Percentiles rank a stretch among this genome's conserved stretches.
Evolutionary conservation across 2,113 vertebrate species (phyloP).

Genomic region (Anarhynchus alexandrinus): DNA sequence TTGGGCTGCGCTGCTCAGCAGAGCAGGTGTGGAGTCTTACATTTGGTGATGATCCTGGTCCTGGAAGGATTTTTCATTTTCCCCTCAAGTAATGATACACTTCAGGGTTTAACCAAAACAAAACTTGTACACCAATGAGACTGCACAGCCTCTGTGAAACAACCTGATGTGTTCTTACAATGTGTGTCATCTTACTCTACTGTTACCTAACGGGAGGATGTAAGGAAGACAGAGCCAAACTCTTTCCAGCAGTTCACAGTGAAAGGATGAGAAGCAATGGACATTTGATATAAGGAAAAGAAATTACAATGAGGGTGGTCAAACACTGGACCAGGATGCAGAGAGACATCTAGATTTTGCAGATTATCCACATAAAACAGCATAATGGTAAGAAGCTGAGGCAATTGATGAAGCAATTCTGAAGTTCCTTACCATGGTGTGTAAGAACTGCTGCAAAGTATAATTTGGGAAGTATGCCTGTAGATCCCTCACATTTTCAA

Average conservation of each 20-base stretch:
- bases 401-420: neutral
- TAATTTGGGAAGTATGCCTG: neutral
- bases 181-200: neutral
- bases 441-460: neutral
- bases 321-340: neutral
- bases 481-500: neutral
- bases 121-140: neutral
- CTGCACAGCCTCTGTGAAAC: neutral
- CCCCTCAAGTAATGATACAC: neutral
- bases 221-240: neutral
- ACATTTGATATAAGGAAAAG: neutral
- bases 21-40: neutral
- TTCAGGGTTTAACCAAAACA: neutral
- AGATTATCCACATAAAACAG: neutral
- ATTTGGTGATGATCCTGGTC: neutral
- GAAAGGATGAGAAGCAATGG: neutral
- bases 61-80: neutral
- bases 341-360: neutral
- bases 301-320: neutral
- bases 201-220: neutral
- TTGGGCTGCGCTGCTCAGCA: neutral
- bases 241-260: neutral
- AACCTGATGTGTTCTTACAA: neutral
- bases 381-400: neutral
- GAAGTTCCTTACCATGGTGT: neutral